These are phyloP conservation scores for Chromoteleia sp. DNA, from an alignment of 2,888 invertebrate species.

Conservation along the genomic window DNA sequence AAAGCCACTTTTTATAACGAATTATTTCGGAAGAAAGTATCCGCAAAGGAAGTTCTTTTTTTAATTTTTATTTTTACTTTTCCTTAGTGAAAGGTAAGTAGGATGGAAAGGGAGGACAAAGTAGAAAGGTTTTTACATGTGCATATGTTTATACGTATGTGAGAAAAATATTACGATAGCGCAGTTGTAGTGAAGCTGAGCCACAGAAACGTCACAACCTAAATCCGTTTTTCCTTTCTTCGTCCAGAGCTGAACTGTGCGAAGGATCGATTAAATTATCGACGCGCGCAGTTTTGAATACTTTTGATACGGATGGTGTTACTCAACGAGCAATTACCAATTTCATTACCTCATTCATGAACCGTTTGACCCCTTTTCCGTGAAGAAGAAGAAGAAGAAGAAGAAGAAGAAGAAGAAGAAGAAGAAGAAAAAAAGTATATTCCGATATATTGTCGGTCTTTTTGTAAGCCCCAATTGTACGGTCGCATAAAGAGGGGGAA, in stretches of 20 bases:
- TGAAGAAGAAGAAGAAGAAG: not conserved
- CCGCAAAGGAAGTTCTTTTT: slow-evolving; percentile 1
- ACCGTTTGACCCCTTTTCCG: not conserved
- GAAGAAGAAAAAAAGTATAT: too few relatives aligned
- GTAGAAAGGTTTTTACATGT: slow-evolving; percentile 68
- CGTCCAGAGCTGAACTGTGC: too few relatives aligned
- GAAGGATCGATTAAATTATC: too few relatives aligned
- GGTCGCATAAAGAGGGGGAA: slow-evolving; percentile 22
- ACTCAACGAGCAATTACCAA: not conserved
- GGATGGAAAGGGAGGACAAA: slow-evolving; percentile 64
- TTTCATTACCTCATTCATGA: too few relatives aligned
- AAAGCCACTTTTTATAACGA: not conserved
- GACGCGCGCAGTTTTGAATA: too few relatives aligned
- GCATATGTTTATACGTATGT: slow-evolving; percentile 53
- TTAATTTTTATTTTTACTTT: slow-evolving; percentile 40
- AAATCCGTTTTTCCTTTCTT: slow-evolving; percentile 14
- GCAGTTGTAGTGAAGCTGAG: slow-evolving; percentile 19
- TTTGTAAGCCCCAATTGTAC: slow-evolving; percentile 9
- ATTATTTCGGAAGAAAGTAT: slow-evolving; percentile 3
- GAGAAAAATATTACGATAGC: slow-evolving; percentile 44
- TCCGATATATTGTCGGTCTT: too few relatives aligned
- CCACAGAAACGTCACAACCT: slow-evolving; percentile 40
- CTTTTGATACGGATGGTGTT: too few relatives aligned
- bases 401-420: not conserved
- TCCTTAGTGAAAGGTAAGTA: slow-evolving; percentile 59